A percentile compares a stretch with the other conserved stretches of the same genome.
Evolutionary conservation across 2,113 vertebrate species (phyloP).

Genomic region (Notarius lentiginosus): DNA sequence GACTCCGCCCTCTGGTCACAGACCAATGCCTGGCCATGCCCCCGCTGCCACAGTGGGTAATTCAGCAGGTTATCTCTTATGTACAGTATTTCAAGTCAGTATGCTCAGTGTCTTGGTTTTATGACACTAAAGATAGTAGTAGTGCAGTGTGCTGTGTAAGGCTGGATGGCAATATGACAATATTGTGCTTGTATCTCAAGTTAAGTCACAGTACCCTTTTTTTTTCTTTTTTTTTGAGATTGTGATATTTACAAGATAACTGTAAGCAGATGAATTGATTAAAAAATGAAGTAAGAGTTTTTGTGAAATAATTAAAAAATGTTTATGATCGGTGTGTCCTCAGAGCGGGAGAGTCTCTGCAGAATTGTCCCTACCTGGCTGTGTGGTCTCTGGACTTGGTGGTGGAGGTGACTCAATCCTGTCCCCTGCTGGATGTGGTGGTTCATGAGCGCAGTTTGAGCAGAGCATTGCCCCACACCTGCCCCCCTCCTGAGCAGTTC

Average conservation of each 20-base stretch:
- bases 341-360: slow-evolving; percentile 86
- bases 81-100: not conserved
- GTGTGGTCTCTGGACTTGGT: slow-evolving; percentile 90
- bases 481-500: slow-evolving; percentile 91
- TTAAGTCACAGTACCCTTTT: no score
- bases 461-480: slow-evolving; percentile 81
- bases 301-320: no score
- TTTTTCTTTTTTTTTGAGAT: no score
- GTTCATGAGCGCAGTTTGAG: slow-evolving; percentile 87
- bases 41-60: no score
- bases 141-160: no score
- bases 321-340: not conserved
- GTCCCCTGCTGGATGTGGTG: slow-evolving; percentile 80
- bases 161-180: no score
- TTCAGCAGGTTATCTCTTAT: no score
- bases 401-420: slow-evolving; percentile 75
- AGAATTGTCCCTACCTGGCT: slow-evolving; percentile 89
- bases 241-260: not conserved
- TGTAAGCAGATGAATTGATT: not conserved
- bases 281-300: no score
- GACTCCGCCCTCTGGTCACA: no score
- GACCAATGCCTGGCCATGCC: no score
- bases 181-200: no score
- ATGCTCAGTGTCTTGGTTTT: not conserved
- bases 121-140: no score